Evolutionary conservation across 2,888 invertebrate genomes (phyloP), one percentile per base, ranked within the genome.

Genomic region (Lydus trimaculatus): DNA sequence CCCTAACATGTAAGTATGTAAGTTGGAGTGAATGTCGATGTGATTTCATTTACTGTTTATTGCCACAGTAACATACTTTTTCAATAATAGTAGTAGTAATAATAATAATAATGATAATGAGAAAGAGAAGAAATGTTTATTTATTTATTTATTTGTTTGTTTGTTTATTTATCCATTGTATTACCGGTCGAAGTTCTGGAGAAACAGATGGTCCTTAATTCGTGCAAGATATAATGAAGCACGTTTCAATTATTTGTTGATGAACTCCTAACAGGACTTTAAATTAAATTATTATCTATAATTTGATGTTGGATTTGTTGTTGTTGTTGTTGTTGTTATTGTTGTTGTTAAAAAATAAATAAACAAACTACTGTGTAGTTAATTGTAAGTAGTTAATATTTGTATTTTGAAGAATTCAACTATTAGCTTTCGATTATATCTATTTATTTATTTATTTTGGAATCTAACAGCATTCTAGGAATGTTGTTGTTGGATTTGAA

Each of bases 61-160:
- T 70, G 70, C 70, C 67, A 69, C 67, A 67, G 64, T 70, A 70
- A 70, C 70, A 70, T 65, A 70, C 67, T 70, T 70, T 62, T 66
- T 43, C 43, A 43, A n/a, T 43, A 43, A 43, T 43, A n/a, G 17
- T 43, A 43, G 17, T 43, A 17, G 17, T n/a, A n/a, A 36, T 15
- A 2, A 36, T 4, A n/a, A n/a, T n/a, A n/a, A n/a, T n/a, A n/a
- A n/a, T n/a, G n/a, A n/a, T n/a, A n/a, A n/a, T n/a, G n/a, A n/a
- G n/a, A n/a, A n/a, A n/a, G n/a, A n/a, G n/a, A n/a, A n/a, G n/a
- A 33, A 33, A 33, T 33, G 33, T 33, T 33, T 33, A 8, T 33
- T 33, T 33, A 8, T 33, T 11, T 33, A 33, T 33, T 28, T 28
- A 28, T 28, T 33, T 33, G 11, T 33, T 11, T 33, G 7, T 33